Conservation (phyloP, 2,113 vertebrate species). For the Phrynocephalus versicolor region DNA sequence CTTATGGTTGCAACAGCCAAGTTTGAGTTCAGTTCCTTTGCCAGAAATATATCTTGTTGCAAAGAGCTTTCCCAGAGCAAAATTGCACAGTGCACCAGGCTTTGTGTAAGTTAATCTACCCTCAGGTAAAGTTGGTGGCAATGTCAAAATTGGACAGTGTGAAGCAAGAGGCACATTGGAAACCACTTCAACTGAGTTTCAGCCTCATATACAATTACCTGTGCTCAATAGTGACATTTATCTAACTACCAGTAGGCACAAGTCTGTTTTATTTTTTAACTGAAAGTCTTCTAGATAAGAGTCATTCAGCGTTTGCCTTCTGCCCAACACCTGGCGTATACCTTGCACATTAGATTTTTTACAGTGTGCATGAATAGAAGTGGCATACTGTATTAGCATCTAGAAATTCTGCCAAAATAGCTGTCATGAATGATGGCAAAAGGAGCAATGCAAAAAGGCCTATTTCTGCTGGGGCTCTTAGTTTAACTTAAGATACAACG, state of each 20-base stretch:
- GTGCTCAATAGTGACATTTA: not conserved
- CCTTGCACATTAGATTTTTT: not conserved
- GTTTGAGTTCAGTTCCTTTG: conserved; percentile 30
- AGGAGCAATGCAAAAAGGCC: not conserved
- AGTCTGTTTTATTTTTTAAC: not conserved
- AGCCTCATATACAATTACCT: not conserved
- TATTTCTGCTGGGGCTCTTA: too few species aligned
- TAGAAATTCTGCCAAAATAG: not conserved
- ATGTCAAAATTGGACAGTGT: not conserved
- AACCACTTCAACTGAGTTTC: not conserved
- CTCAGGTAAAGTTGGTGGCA: not conserved
- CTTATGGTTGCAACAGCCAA: conserved; percentile 56
- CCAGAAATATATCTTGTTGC: conserved; percentile 41
- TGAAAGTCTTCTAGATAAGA: not conserved
- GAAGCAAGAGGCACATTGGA: not conserved
- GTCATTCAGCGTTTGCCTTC: not conserved
- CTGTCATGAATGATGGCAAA: not conserved
- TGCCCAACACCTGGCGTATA: not conserved
- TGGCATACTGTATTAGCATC: not conserved
- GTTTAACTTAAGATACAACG: too few species aligned
- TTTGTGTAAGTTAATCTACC: not conserved
- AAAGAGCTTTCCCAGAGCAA: conserved; percentile 22
- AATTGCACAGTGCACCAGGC: not conserved
- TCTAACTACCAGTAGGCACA: not conserved
- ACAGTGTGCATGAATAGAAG: not conserved